Evolutionary conservation across 2,888 invertebrate genomes (phyloP).

Genomic region (Tinea trinotella): DNA sequence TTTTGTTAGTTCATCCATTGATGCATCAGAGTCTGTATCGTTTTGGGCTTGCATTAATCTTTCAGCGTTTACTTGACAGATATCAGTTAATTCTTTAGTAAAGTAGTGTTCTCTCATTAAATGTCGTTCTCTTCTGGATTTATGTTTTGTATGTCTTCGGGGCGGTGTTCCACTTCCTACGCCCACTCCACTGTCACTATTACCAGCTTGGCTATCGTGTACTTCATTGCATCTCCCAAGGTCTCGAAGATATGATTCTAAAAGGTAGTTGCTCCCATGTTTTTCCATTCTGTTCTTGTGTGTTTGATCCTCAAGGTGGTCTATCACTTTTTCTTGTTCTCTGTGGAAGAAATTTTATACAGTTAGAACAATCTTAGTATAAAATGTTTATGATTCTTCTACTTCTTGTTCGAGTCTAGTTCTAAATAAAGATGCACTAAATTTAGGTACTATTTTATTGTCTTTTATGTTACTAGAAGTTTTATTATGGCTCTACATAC

Average conservation of each 20-base stretch:
- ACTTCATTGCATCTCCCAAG: constrained; percentile 56
- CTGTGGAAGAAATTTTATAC: constrained; percentile 43
- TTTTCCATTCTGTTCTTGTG: constrained; percentile 81
- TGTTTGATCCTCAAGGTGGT: constrained; percentile 82
- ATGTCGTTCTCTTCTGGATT: constrained; percentile 66
- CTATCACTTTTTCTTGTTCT: constrained; percentile 84
- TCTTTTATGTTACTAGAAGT: too few relatives aligned
- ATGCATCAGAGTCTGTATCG: constrained; percentile 64
- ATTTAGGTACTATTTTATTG: too few relatives aligned
- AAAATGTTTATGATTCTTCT: too few relatives aligned
- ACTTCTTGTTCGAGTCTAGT: too few relatives aligned
- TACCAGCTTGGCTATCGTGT: constrained; percentile 74
- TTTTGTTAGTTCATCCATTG: constrained; percentile 68
- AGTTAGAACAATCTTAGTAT: too few relatives aligned
- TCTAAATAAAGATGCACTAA: too few relatives aligned
- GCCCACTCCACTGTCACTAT: constrained; percentile 79
- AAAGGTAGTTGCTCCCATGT: constrained; percentile 84
- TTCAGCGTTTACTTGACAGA: constrained; percentile 67
- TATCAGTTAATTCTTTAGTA: constrained; percentile 66
- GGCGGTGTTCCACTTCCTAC: constrained; percentile 76
- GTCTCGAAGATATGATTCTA: constrained; percentile 80
- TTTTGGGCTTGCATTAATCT: constrained; percentile 52
- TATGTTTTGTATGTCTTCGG: constrained; percentile 65
- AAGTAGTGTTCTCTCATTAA: constrained; percentile 70
- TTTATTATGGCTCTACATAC: too few relatives aligned